These are phyloP conservation scores for Neelides folsomi DNA, from an alignment of 2,888 invertebrate genomes.

Conservation along the genomic window DNA sequence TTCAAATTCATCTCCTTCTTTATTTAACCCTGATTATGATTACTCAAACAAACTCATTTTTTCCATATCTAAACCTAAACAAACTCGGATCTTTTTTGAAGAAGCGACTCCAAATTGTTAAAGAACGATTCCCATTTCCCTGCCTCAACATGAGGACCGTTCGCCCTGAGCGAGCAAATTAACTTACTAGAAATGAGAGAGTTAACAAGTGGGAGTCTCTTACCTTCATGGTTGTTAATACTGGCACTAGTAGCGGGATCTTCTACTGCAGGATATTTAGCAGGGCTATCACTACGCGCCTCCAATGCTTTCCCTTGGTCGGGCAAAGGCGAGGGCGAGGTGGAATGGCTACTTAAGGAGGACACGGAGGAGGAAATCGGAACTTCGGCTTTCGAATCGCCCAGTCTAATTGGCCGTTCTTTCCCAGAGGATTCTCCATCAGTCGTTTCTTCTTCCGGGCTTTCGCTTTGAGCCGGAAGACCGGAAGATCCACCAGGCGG, in stretches of 20 bases:
- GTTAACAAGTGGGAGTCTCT: background rate
- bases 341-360: slow-evolving; percentile 24
- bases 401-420: slow-evolving; percentile 2
- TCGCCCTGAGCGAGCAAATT: slow-evolving; percentile 1
- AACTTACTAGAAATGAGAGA: slow-evolving; percentile 4
- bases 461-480: slow-evolving; percentile 9
- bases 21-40: background rate
- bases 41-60: no score
- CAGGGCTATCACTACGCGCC: slow-evolving; percentile 1
- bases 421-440: background rate
- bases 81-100: slow-evolving; percentile 28
- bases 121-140: slow-evolving; percentile 28
- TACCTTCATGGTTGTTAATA: background rate
- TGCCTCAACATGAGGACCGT: slow-evolving; percentile 7
- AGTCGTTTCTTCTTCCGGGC: background rate
- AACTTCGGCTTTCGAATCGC: slow-evolving; percentile 16
- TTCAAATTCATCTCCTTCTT: background rate
- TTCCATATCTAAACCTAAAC: slow-evolving; percentile 10
- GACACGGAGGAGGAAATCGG: slow-evolving; percentile 21
- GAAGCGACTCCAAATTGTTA: slow-evolving; percentile 24
- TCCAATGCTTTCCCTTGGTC: background rate
- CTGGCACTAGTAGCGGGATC: background rate
- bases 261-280: slow-evolving; percentile 3
- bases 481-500: slow-evolving; percentile 37
- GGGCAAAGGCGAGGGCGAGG: slow-evolving; percentile 25